Evolutionary conservation across 2,797 vertebrate species (phyloP).

Genomic region (Rhynchotus rufescens): DNA sequence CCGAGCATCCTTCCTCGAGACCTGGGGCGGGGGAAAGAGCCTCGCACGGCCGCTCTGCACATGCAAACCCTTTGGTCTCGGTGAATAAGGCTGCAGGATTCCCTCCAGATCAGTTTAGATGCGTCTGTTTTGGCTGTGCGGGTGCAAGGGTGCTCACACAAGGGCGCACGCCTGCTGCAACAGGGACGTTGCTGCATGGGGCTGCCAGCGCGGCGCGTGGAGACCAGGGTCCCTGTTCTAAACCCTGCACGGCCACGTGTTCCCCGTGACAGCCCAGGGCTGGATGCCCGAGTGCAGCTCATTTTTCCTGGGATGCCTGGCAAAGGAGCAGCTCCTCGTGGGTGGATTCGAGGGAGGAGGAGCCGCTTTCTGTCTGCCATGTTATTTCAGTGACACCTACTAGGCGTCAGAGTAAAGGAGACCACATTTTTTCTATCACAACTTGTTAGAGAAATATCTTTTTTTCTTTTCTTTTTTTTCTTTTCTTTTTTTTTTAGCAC

Average conservation of each 20-base stretch:
- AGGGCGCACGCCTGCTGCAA: accelerated
- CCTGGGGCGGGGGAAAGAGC: neutral
- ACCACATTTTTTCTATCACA: slow-evolving; percentile 39
- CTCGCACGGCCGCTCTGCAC: neutral
- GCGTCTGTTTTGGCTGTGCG: too few species aligned
- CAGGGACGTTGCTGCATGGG: accelerated
- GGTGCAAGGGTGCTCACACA: neutral
- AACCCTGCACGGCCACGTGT: neutral
- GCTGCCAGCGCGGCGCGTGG: accelerated
- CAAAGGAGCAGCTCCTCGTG: neutral
- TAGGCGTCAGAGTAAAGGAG: slow-evolving; percentile 24
- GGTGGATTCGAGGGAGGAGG: neutral
- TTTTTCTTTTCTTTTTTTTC: neutral
- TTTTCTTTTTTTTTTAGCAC: neutral
- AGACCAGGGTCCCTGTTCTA: neutral
- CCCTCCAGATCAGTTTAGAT: neutral
- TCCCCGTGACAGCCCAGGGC: accelerated
- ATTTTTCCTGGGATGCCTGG: neutral
- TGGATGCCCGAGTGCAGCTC: neutral
- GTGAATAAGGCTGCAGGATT: neutral
- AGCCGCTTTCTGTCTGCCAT: neutral
- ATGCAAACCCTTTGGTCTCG: neutral
- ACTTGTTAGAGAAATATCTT: neutral
- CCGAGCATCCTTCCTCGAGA: accelerated
- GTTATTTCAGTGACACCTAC: slow-evolving; percentile 12